These are phyloP conservation scores for Zapus hudsonius DNA, from an alignment of 2,113 vertebrate species.

Conservation along the genomic window DNA sequence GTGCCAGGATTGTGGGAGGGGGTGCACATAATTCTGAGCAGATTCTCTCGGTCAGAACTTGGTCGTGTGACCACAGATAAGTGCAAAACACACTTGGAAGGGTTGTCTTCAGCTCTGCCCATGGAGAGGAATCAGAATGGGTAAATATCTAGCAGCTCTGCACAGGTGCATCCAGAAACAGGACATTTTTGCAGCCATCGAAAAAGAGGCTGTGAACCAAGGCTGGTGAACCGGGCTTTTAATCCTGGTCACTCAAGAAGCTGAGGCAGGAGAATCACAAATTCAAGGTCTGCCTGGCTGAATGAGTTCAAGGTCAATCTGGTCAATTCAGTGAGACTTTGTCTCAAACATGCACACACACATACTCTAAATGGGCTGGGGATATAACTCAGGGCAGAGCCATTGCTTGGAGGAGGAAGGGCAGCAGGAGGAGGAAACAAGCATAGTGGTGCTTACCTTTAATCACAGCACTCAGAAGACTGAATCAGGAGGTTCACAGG, in stretches of 20 bases:
- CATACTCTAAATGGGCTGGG: not conserved
- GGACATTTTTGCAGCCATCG: not conserved
- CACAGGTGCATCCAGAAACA: not conserved
- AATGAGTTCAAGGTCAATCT: not conserved
- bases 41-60: constrained; percentile 20
- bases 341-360: too few relatives aligned
- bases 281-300: not conserved
- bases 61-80: not conserved
- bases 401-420: too few relatives aligned
- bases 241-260: not conserved
- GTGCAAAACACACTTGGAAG: constrained; percentile 28
- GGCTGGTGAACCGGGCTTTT: not conserved
- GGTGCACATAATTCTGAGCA: not conserved
- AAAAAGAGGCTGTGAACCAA: not conserved
- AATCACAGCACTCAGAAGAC: not conserved
- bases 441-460: not conserved
- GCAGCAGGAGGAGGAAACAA: not conserved
- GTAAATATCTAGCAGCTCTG: not conserved
- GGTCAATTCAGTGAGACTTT: not conserved
- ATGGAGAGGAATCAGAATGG: not conserved
- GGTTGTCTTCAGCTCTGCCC: not conserved
- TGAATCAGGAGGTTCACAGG: not conserved
- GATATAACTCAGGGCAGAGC: not conserved
- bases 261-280: not conserved
- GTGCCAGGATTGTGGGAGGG: not conserved